Conservation (phyloP, 2,113 vertebrate species). For the Eonycteris spelaea region DNA sequence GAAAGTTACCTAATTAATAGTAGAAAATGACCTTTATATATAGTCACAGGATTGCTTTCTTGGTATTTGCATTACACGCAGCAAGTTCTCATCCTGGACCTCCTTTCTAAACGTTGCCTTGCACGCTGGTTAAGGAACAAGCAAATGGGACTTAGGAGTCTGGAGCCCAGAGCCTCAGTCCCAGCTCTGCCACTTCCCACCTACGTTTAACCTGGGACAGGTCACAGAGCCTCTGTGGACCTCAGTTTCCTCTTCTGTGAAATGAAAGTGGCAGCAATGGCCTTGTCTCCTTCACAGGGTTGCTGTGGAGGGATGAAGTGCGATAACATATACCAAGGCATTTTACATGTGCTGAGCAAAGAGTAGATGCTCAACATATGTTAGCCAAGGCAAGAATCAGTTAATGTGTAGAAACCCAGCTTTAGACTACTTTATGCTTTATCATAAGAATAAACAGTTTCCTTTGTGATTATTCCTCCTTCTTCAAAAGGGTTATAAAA, state of each 20-base stretch:
- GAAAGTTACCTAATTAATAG: not conserved
- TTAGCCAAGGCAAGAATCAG: not conserved
- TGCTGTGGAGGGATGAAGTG: not conserved
- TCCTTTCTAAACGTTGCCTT: not conserved
- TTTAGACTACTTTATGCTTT: not conserved
- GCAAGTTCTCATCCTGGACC: not conserved
- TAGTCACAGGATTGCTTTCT: not conserved
- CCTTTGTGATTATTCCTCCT: conserved; percentile 21
- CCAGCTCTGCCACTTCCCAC: not conserved
- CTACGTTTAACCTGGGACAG: not conserved
- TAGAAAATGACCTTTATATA: not conserved
- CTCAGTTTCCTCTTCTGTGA: not conserved
- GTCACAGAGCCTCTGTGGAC: not conserved
- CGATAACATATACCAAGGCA: not conserved
- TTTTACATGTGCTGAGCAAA: not conserved
- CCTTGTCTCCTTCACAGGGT: not conserved
- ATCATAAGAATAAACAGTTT: conserved; percentile 1
- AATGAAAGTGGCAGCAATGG: no score
- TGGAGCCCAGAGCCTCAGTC: not conserved
- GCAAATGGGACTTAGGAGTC: not conserved
- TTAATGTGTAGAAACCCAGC: not conserved
- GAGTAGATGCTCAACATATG: not conserved
- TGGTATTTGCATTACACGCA: not conserved
- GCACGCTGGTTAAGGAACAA: not conserved
- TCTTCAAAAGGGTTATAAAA: conserved; percentile 59